Evolutionary conservation across 2,797 vertebrate species (phyloP).

Genomic region (Spea hammondii): DNA sequence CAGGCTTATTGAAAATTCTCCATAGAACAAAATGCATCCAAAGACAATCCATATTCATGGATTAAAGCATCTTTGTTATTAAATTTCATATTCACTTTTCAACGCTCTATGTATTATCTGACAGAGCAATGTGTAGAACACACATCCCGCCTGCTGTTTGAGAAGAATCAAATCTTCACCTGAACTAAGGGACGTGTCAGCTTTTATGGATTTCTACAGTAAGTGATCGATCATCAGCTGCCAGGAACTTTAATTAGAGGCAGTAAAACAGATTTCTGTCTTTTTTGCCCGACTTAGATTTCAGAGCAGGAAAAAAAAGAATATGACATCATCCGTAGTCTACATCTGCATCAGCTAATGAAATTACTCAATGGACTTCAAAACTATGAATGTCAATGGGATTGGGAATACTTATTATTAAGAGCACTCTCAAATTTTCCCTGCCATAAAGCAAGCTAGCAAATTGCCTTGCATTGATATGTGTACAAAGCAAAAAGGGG

Average conservation of each 20-base stretch:
- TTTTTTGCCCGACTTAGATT: conserved; percentile 73
- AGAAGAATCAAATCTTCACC: conserved; percentile 30
- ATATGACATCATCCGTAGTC: conserved; percentile 74
- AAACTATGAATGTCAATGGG: conserved; percentile 78
- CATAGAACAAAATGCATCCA: conserved; percentile 39
- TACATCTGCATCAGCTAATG: conserved; percentile 75
- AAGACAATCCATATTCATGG: conserved; percentile 57
- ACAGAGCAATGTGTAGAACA: conserved; percentile 6
- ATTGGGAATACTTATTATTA: conserved; percentile 76
- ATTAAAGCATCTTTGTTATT: conserved; percentile 44
- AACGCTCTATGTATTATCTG: conserved; percentile 23
- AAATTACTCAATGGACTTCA: conserved; percentile 74
- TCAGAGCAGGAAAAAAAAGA: conserved; percentile 65
- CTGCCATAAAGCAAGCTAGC: conserved; percentile 62
- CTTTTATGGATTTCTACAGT: conserved; percentile 63
- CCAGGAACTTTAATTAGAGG: conserved; percentile 72
- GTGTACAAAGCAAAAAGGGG: conserved; percentile 33
- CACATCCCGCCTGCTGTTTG: rapidly evolving
- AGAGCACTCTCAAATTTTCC: conserved; percentile 79
- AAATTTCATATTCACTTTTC: conserved; percentile 35
- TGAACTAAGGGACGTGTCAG: conserved; percentile 51
- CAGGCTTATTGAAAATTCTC: conserved; percentile 60
- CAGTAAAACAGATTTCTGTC: conserved; percentile 74
- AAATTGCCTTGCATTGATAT: conserved; percentile 11
- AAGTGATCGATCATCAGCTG: conserved; percentile 63